Percentiles rank a stretch among this genome's conserved stretches.
Conservation (phyloP, 2,797 vertebrate species). For the Florisuga fusca region DNA sequence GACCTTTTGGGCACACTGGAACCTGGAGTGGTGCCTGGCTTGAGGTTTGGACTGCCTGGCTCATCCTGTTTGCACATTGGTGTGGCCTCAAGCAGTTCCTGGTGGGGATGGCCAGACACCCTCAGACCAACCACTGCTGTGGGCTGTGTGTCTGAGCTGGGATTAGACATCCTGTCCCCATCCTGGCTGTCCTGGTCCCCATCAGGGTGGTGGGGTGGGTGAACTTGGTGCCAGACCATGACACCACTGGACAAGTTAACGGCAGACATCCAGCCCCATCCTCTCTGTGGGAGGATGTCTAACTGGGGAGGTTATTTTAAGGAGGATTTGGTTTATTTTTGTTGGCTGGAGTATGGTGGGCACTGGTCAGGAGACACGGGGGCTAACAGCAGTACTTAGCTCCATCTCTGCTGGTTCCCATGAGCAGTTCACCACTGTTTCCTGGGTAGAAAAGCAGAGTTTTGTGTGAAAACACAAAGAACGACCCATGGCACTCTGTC, state of each 20-base stretch:
- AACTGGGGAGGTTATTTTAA: conserved; percentile 31
- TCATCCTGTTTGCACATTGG: background rate
- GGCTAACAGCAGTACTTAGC: background rate
- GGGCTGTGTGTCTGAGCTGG: background rate
- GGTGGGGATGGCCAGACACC: background rate
- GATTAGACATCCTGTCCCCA: background rate
- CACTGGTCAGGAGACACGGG: background rate
- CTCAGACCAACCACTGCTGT: background rate
- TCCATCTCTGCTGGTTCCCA: background rate
- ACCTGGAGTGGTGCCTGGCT: conserved; percentile 4
- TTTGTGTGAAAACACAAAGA: background rate
- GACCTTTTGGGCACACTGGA: background rate
- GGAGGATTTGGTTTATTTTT: background rate
- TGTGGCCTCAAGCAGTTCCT: background rate
- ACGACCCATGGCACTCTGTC: background rate
- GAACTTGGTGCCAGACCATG: background rate
- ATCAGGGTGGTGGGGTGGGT: background rate
- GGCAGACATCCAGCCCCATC: background rate
- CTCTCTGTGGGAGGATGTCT: background rate
- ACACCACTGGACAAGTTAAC: background rate
- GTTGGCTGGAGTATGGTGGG: background rate
- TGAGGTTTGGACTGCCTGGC: conserved; percentile 10
- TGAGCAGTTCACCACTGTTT: background rate
- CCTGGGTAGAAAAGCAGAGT: background rate
- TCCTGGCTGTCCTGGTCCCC: accelerated